phyloP scores from a whole-genome alignment of 2,888 invertebrate species.

The Sinotaia quadrata region DNA sequence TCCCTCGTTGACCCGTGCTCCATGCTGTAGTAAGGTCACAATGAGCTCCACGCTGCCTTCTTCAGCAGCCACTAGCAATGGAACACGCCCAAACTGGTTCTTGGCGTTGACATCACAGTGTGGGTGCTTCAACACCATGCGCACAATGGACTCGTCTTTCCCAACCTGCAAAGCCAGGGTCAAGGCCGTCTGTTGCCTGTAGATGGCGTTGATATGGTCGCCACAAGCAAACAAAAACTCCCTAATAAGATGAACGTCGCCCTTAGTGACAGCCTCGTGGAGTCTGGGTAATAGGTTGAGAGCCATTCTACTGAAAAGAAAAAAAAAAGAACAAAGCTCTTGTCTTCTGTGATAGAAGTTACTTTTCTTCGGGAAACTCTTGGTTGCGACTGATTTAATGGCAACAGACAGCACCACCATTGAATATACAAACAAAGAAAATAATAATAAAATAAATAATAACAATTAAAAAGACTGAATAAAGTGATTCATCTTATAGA shows the following conservation, averaged over 20 bases:
- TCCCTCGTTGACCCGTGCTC: background rate
- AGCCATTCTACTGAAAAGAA: conserved; percentile 10
- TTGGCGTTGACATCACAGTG: background rate
- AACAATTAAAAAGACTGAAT: no score
- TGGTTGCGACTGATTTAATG: no score
- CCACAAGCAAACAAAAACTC: background rate
- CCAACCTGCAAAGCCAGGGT: background rate
- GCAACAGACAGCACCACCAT: no score
- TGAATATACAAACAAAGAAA: no score
- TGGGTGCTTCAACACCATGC: background rate
- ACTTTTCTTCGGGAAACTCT: no score
- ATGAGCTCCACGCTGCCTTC: background rate
- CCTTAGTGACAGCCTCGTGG: background rate
- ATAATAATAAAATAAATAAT: no score
- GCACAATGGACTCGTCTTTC: background rate
- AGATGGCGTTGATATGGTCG: background rate
- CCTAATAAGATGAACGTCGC: background rate
- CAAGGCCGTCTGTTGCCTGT: background rate
- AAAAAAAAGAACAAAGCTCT: no score
- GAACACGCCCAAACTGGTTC: conserved; percentile 3
- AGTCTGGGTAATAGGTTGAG: background rate
- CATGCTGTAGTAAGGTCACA: background rate
- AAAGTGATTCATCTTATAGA: no score
- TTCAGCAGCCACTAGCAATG: background rate
- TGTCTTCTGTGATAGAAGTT: no score